Evolutionary conservation across 2,113 vertebrate species (phyloP), one percentile per base, ranked within the genome.

Genomic region (Gopherus evgoodei): DNA sequence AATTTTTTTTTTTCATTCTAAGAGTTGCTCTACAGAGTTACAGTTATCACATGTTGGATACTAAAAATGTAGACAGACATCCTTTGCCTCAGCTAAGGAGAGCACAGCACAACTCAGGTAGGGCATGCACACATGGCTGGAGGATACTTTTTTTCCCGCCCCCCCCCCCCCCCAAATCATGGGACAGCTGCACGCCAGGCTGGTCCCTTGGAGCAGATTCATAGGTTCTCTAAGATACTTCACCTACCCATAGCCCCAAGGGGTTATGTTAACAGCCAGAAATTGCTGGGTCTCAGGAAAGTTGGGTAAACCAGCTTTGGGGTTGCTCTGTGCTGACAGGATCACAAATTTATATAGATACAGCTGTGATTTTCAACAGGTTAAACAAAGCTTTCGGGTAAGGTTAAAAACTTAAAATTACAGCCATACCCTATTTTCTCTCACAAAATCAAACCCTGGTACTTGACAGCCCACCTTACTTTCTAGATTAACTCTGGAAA

Each of bases 191-290:
- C 90, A 94, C 87, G 90, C 81, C 50, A 29, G 42, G 76, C 91
- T 86, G 90, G 86, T 95, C 75, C 94, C 81, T 95, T 91, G 89
- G 82, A 97, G 94, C 94, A 97, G 95, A 91, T 96, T 90, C 86
- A 90, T 93, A 94, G 89, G 89, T 62, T 84, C 88, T 93, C 76
- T 91, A 87, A 44, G 56, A 35, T 49, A n/a, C 31, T 53, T 59
- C 54, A 92, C 65, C 72, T 80, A 84, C 38, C 42, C 44, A 7
- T 27, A 29, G 84, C 94, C 95, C 95, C 88, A 85, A 95, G 85
- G 92, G 88, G 86, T 89, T 92, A 79, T 95, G 88, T 91, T 59
- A 97, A 96, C 91, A 96, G 93, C 89, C 95, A 96, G 42, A 87
- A 49, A 87, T 94, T 92, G 90, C 78, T 1, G 0, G 84, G 25